Evolutionary conservation across 35 echinoderm and acorn worm species (phyloP), one percentile per base, ranked within the genome.

Genomic region (Stichopus chloronotus): DNA sequence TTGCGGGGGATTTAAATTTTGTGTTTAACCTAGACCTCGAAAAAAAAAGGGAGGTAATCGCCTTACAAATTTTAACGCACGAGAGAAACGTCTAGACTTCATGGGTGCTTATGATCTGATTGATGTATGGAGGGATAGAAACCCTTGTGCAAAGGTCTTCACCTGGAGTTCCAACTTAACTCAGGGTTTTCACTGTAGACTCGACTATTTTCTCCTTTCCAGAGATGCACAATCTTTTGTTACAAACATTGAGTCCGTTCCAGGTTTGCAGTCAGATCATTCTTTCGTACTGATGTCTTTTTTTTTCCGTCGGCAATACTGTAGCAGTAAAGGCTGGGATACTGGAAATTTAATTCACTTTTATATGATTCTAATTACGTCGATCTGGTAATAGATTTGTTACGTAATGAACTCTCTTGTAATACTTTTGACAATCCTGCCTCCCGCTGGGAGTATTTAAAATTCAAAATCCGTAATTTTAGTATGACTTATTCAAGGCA

Each of bases 231-330:
- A 76, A 5, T 24, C 0, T 76, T 76, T 76, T 76, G 72, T 76
- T 76, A 76, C 72, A 17, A 76, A 76, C 72, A 4, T 76, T 76
- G 8, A 76, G 4, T 76, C 10, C 72, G 16, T 17, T 76, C 72
- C 0, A 12, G 76, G 76, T 25, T 25, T 78, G 76, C 16, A 78
- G 20, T 22, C 76, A 78, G 76, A 78, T 21, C 12, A 78, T 78
- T 78, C 12, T 78, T 78, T 78, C n/a, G 76, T 78, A 5, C 11
- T 78, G 76, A 78, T 78, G 76, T 78, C 76, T 76, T 23, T 78
- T 25, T 76, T 23, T 78, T 25, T 78, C 76, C 6, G 11, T 78
- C 17, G 76, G 76, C 52, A 78, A 78, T 78, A 25, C 76, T 9
- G 17, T 4, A 76, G 71, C 0, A 78, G 5, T 8, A 78, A 19